These are phyloP conservation scores for Paramormyrops kingsleyae DNA, from an alignment of 2,113 vertebrate genomes.

Conservation along the genomic window DNA sequence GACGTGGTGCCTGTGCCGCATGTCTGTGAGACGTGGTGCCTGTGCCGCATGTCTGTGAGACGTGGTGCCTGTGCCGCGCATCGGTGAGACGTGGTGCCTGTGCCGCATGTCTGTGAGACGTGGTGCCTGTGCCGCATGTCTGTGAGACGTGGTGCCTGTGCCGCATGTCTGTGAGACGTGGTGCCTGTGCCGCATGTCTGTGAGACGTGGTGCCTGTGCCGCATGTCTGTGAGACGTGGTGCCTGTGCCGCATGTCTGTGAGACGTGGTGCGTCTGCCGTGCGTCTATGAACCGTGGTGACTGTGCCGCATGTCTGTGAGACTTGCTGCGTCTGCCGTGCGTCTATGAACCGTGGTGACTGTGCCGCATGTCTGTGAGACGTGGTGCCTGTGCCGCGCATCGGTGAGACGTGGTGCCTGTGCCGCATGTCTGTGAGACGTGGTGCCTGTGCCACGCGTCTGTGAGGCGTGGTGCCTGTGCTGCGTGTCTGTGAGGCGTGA, in stretches of 20 bases:
- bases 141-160: not conserved
- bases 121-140: not conserved
- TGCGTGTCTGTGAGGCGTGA: not conserved
- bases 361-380: not conserved
- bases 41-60: too few species aligned
- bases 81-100: not conserved
- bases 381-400: not conserved
- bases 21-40: too few species aligned
- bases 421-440: not conserved
- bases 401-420: not conserved
- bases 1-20: not conserved
- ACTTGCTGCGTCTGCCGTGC: too few species aligned
- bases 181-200: not conserved
- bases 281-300: not conserved
- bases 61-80: not conserved
- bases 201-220: not conserved
- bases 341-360: not conserved
- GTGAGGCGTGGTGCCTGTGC: not conserved
- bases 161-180: not conserved
- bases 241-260: not conserved
- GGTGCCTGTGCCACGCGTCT: not conserved
- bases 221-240: not conserved
- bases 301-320: too few species aligned
- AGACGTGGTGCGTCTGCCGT: not conserved
- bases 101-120: not conserved